phyloP scores from a whole-genome alignment of 92 coral and sea anemone genomes.

The Epizoanthus scotinus region DNA sequence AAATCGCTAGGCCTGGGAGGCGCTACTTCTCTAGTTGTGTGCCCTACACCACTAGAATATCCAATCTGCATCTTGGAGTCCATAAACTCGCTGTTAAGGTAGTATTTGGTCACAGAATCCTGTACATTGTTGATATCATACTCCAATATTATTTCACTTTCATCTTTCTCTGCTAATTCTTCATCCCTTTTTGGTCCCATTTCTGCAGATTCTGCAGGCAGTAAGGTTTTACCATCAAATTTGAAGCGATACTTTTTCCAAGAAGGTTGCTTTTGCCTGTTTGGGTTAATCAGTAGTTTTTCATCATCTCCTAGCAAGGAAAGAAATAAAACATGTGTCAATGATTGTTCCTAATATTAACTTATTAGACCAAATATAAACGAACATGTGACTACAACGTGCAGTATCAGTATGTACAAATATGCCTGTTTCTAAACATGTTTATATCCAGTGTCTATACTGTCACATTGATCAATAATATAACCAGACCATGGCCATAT shows the following conservation, averaged over 20 bases:
- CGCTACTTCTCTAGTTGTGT: neutral
- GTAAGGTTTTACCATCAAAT: constrained; percentile 24
- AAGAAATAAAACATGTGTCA: neutral
- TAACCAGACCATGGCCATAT: no score
- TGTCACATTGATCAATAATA: no score
- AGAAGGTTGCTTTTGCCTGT: neutral
- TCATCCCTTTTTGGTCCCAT: neutral
- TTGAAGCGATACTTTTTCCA: constrained; percentile 19
- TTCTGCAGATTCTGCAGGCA: neutral
- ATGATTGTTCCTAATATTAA: no score
- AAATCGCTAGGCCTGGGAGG: neutral
- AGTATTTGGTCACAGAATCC: constrained; percentile 53
- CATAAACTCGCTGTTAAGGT: constrained; percentile 65
- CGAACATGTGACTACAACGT: no score
- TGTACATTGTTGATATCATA: constrained; percentile 65
- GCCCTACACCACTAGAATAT: neutral
- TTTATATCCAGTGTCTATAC: no score
- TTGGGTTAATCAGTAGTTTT: neutral
- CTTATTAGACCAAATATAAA: no score
- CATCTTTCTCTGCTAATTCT: constrained; percentile 38
- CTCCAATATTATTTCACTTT: constrained; percentile 65
- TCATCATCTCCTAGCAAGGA: neutral
- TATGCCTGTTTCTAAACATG: no score
- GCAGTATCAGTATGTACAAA: no score
- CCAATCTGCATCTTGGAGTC: constrained; percentile 12